Evolutionary conservation across 2,797 vertebrate genomes (phyloP), one percentile per base, ranked within the genome.

Genomic region (Neosilurus hyrtlii): DNA sequence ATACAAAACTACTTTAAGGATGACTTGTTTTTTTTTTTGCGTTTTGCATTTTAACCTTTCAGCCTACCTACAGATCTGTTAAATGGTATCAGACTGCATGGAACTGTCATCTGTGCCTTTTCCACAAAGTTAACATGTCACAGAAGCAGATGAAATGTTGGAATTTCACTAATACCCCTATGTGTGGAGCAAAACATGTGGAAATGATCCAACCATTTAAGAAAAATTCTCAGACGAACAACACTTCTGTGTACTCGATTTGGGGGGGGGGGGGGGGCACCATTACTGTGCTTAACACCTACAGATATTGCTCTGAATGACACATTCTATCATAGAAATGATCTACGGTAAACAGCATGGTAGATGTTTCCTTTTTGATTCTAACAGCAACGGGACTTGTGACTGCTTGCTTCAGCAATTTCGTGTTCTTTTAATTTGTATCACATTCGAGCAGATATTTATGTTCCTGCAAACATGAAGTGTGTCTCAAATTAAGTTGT

Each of bases 1-100:
- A 84, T 88, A 90, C 87, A 90, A 89, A 90, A 87, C 87, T 81
- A 89, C 81, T 85, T 84, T 71, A 79, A 90, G 93, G 93, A 80
- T 75, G 63, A 65, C 66, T 68, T 70, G 10, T 9, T 71, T 8
- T 80, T 88, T 86, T 15, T 49, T 51, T 80, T 83, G 8, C 4
- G 8, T 43, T 43, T 43, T 43, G 43, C 43, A 43, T 43, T 16
- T 56, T 49, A 22, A 49, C 84, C 81, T 84, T 82, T 82, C 87
- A 75, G 68, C 52, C 72, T 62, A 76, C 63, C 4, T n/a, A 35
- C 18, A 62, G 71, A 81, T 61, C 20, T 63, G 57, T 14, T 11
- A 20, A n/a, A 35, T 26, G 51, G 74, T 51, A 71, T 12, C 56
- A 51, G 72, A 70, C 81, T 26, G 18, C 54, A 54, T 24, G 57